A percentile compares a stretch with the other conserved stretches of the same genome.
These are phyloP conservation scores for Falco naumanni DNA, from an alignment of 2,797 vertebrate genomes.

Conservation along the genomic window DNA sequence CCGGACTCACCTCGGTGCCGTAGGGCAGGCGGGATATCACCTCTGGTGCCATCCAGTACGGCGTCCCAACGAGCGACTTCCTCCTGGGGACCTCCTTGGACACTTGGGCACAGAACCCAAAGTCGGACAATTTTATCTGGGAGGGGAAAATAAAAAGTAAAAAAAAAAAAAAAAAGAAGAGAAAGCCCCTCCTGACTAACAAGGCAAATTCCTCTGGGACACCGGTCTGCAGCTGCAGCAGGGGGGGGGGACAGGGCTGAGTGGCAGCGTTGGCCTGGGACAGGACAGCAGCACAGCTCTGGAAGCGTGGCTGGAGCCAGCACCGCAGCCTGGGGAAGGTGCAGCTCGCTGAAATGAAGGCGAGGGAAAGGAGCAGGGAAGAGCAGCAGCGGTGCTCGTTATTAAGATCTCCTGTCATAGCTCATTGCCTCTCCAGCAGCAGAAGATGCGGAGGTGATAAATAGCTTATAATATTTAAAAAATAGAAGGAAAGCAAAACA, in stretches of 20 bases:
- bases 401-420: neutral
- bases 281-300: neutral
- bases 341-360: neutral
- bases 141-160: neutral
- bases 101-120: constrained; percentile 98
- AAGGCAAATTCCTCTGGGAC: neutral
- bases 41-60: constrained; percentile 98
- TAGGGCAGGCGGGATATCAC: constrained; percentile 97
- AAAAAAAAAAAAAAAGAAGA: neutral
- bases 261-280: rapidly evolving
- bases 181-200: neutral
- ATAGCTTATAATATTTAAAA: neutral
- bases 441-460: neutral
- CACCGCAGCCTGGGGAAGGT: neutral
- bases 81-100: constrained; percentile 98
- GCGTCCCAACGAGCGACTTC: constrained; percentile 94
- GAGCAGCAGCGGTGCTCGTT: neutral
- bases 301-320: neutral
- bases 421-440: neutral
- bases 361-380: neutral
- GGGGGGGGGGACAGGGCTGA: neutral
- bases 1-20: constrained; percentile 88
- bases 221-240: neutral
- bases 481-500: neutral
- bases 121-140: constrained; percentile 97